Evolutionary conservation across 2,113 vertebrate genomes (phyloP).

Genomic region (Pyxicephalus adspersus): DNA sequence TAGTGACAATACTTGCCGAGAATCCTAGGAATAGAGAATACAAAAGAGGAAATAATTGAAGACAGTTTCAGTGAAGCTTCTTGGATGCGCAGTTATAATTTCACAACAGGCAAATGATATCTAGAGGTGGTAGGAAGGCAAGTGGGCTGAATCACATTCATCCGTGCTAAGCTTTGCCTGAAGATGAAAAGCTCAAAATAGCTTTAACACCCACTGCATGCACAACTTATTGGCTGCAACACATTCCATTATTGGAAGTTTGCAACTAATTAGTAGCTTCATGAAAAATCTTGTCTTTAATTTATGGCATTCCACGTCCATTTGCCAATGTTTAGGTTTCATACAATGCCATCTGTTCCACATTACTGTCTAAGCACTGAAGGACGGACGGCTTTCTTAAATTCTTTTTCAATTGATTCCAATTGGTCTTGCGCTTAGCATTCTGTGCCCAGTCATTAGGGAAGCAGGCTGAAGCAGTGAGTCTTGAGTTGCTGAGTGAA

Average conservation of each 20-base stretch:
- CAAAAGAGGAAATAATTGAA: conserved; percentile 21
- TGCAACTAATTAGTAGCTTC: conserved; percentile 57
- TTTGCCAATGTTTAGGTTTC: conserved; percentile 58
- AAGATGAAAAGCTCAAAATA: conserved; percentile 57
- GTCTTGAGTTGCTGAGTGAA: not conserved
- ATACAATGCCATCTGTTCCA: conserved; percentile 63
- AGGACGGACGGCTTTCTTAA: conserved; percentile 56
- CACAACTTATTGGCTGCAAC: conserved; percentile 42
- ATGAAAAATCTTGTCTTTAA: conserved; percentile 57
- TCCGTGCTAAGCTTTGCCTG: conserved; percentile 47
- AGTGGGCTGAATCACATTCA: conserved; percentile 43
- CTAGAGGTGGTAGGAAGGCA: conserved; percentile 58
- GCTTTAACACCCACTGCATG: conserved; percentile 39
- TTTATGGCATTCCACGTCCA: conserved; percentile 61
- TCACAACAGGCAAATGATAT: conserved; percentile 51
- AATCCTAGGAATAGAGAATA: not conserved
- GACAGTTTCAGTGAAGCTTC: conserved; percentile 10
- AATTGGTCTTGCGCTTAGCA: conserved; percentile 37
- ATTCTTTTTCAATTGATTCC: conserved; percentile 29
- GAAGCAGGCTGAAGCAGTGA: conserved; percentile 22
- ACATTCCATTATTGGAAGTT: conserved; percentile 53
- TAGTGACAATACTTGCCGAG: conserved; percentile 23
- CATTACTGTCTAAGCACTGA: conserved; percentile 58
- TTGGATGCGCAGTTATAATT: conserved; percentile 45
- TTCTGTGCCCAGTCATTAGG: conserved; percentile 18